Percentiles rank a stretch among this genome's conserved stretches.
Conservation (phyloP, 2,797 vertebrate genomes). For the Gila robusta region DNA sequence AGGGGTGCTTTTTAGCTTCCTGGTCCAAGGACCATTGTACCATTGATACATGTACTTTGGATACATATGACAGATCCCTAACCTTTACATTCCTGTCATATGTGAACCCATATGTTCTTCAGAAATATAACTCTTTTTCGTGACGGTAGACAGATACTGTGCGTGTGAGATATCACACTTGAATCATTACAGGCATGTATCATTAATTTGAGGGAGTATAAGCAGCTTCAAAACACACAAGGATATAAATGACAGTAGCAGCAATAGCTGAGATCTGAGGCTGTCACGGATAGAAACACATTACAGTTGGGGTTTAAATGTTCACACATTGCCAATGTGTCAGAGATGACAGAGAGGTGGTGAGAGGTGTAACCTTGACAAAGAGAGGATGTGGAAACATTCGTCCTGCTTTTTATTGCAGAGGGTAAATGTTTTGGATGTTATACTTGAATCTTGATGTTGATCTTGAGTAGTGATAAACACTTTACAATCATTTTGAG, state of each 20-base stretch:
- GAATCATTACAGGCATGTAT: constrained; percentile 7
- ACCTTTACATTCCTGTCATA: background rate
- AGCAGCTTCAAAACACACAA: constrained; percentile 6
- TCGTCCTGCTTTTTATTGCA: background rate
- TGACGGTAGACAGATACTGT: background rate
- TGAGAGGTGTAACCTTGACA: constrained; percentile 1
- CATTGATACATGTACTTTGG: background rate
- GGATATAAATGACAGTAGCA: constrained; percentile 10
- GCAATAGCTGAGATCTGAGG: background rate
- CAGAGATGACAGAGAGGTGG: background rate
- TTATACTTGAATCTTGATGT: background rate
- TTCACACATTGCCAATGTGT: constrained; percentile 14
- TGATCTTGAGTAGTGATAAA: constrained; percentile 1
- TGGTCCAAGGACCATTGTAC: background rate
- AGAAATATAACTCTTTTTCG: background rate
- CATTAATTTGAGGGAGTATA: background rate
- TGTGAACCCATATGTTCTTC: background rate
- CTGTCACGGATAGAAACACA: constrained; percentile 2
- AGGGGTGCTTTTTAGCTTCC: no score
- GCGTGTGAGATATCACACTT: background rate
- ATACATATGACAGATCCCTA: background rate
- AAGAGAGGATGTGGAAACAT: constrained; percentile 6
- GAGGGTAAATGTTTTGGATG: background rate
- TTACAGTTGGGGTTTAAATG: constrained; percentile 20
- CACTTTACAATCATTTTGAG: background rate